Conservation (phyloP, 2,888 invertebrate species). For the Beris morrisii region DNA sequence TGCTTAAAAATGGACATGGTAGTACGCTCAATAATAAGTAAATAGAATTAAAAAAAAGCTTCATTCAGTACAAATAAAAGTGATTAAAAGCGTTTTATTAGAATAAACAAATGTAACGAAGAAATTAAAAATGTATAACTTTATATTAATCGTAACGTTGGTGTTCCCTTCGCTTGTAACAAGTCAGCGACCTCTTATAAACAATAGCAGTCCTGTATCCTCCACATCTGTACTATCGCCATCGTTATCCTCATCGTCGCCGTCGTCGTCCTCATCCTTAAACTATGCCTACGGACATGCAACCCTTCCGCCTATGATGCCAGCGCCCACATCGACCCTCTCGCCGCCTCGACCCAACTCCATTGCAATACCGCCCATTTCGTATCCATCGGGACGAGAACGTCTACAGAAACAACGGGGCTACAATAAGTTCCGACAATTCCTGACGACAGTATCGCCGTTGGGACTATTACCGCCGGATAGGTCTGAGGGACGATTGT, state of each 20-base stretch:
- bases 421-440: constrained; percentile 15
- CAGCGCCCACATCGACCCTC: constrained; percentile 19
- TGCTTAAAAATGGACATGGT: constrained; percentile 7
- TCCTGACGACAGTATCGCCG: constrained; percentile 18
- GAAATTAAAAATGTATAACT: constrained; percentile 17
- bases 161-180: constrained; percentile 33
- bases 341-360: constrained; percentile 20
- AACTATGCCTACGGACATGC: constrained; percentile 21
- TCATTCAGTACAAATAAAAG: constrained; percentile 22
- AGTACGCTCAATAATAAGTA: constrained; percentile 9
- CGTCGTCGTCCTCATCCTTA: constrained; percentile 4
- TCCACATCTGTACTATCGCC: neutral
- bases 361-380: constrained; percentile 6
- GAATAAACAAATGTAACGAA: constrained; percentile 28
- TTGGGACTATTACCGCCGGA: constrained; percentile 17
- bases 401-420: constrained; percentile 19
- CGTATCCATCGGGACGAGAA: constrained; percentile 23
- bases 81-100: neutral
- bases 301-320: constrained; percentile 23
- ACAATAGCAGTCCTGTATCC: constrained; percentile 18
- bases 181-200: constrained; percentile 37
- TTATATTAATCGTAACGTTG: constrained; percentile 28
- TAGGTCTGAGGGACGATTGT: constrained; percentile 4
- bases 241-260: constrained; percentile 1
- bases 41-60: constrained; percentile 9